Evolutionary conservation across 1,140 invertebrate species (phyloP).

Genomic region (Aphis gossypii): DNA sequence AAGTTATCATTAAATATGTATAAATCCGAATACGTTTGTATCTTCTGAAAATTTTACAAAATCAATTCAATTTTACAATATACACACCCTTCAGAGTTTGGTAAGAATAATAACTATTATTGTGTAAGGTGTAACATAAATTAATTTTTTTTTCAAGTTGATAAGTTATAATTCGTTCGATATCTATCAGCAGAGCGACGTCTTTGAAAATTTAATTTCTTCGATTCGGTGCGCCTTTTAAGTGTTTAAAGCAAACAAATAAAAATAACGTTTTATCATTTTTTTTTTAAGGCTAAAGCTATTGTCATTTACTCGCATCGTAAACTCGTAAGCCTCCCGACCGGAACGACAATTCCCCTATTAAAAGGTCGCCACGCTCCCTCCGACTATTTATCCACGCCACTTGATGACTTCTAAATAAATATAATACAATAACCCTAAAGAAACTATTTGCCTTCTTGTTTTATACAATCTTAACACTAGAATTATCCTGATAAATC

Average conservation of each 20-base stretch:
- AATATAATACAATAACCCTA: slow-evolving; percentile 32
- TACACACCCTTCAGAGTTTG: neutral
- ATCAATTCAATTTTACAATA: neutral
- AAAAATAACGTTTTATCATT: slow-evolving; percentile 3
- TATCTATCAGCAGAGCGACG: neutral
- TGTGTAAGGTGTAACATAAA: neutral
- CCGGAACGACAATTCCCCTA: slow-evolving; percentile 40
- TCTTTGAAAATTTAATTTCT: neutral
- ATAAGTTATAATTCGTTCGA: neutral
- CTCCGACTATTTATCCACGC: slow-evolving; percentile 44
- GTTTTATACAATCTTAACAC: neutral
- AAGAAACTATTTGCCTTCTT: slow-evolving; percentile 15
- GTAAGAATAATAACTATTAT: neutral
- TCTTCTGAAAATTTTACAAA: neutral
- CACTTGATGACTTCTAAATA: slow-evolving; percentile 52
- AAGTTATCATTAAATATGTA: neutral
- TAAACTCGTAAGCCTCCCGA: slow-evolving; percentile 32
- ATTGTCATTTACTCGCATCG: slow-evolving; percentile 42
- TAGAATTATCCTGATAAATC: neutral
- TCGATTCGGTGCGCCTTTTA: neutral
- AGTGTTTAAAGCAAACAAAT: slow-evolving; percentile 18
- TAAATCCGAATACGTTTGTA: neutral
- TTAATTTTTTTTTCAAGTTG: neutral
- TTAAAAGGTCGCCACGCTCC: slow-evolving; percentile 42
- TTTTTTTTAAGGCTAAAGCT: slow-evolving; percentile 13